phyloP scores from a whole-genome alignment of 2,113 vertebrate species.

The Heloderma charlesbogerti region DNA sequence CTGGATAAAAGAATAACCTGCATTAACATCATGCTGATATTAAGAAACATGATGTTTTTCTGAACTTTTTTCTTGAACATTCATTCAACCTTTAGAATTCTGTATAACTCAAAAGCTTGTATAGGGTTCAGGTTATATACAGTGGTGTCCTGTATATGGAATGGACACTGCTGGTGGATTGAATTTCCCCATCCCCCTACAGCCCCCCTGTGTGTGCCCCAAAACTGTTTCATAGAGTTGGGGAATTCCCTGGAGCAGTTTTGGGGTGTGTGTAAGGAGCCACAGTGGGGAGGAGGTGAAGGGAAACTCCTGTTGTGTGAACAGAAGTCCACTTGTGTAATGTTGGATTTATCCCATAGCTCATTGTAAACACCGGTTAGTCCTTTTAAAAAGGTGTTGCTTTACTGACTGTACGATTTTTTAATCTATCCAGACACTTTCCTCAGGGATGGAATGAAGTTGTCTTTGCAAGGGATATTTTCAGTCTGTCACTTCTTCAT shows the following conservation, averaged over 20 bases:
- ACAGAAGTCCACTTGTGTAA: not conserved
- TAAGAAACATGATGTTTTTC: not conserved
- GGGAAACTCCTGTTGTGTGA: not conserved
- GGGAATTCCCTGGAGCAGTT: too few species aligned
- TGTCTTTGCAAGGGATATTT: constrained; percentile 21
- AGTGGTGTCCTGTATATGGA: too few species aligned
- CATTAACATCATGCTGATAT: not conserved
- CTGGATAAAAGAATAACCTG: not conserved
- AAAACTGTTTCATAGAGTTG: too few species aligned
- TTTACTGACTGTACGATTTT: not conserved
- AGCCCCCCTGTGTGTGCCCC: too few species aligned
- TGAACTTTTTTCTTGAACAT: not conserved
- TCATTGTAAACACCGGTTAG: not conserved
- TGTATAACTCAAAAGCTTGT: not conserved
- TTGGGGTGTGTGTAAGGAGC: too few species aligned
- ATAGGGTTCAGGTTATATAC: not conserved
- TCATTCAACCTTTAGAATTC: not conserved
- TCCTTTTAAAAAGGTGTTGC: not conserved
- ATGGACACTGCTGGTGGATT: too few species aligned
- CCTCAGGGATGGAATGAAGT: not conserved
- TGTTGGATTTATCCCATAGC: not conserved
- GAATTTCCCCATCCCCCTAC: too few species aligned
- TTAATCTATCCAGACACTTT: fast-evolving
- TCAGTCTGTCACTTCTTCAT: not conserved
- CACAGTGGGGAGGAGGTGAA: too few species aligned